Evolutionary conservation across 2,113 vertebrate species (phyloP), one percentile per base, ranked within the genome.

Genomic region (Panurus biarmicus): DNA sequence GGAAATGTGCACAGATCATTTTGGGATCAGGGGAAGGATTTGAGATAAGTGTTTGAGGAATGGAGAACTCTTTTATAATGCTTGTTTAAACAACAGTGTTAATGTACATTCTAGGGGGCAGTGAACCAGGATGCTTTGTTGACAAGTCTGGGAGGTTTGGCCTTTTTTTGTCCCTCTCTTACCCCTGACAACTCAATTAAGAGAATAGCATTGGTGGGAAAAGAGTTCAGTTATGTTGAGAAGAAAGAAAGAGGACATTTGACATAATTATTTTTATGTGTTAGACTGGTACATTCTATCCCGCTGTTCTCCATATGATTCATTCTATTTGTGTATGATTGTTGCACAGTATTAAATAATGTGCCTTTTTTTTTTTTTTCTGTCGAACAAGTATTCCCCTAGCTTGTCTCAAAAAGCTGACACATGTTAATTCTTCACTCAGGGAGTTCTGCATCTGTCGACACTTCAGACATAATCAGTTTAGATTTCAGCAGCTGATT

Each of bases 401-500:
- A 65, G 81, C 86, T 96, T 85, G 89, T 96, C 77, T 61, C 56
- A 50, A 69, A 96, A 95, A 96, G 87, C 73, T 93, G 95, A 96
- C 92, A 94, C 96, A 91, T 91, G 95, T 97, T 97, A 62, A 8
- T 97, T 85, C 96, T 97, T 97, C 90, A 91, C 88, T 89, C 31
- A 5, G 93, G 93, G 91, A 93, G 61, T 87, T 95, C 87, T 95
- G 92, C 97, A 96, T 98, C 96, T 97, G 97, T 97, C 93, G 95
- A 94, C 96, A 96, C 96, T 97, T 98, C 96, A 97, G 96, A 96
- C 96, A 95, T 97, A 97, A 97, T 98, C 97, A 96, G 96, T 98
- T 97, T 97, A 97, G 96, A 97, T 98, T 98, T 97, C 97, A 96
- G 67, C 96, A 97, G 95, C 89, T 97, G 97, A 98, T 98, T 97